These are phyloP conservation scores for Oasisia sp. DNA, from an alignment of 2,888 invertebrate genomes.

Conservation along the genomic window DNA sequence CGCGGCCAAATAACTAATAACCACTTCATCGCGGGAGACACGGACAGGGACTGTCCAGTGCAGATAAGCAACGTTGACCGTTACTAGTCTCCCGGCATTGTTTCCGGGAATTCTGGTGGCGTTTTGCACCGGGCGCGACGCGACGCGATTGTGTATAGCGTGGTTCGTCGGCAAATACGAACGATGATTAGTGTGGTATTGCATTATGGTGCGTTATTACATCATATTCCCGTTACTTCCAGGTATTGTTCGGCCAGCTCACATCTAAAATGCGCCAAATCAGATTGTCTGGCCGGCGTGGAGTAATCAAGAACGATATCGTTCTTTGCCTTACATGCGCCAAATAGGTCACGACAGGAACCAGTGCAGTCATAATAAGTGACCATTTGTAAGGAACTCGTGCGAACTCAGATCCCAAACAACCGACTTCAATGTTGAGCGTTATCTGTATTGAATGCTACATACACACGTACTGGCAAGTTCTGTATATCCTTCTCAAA, in stretches of 20 bases:
- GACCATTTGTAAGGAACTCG: too few relatives aligned
- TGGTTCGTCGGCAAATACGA: background rate
- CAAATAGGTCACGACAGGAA: too few relatives aligned
- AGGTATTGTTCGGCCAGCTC: background rate
- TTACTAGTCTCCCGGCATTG: background rate
- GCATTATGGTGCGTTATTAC: background rate
- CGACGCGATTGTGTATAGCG: background rate
- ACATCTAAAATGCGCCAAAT: background rate
- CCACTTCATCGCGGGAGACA: background rate
- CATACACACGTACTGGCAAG: too few relatives aligned
- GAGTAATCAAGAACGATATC: background rate
- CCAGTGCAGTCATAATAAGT: too few relatives aligned
- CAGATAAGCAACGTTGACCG: background rate
- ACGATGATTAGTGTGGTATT: background rate
- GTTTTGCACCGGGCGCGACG: background rate
- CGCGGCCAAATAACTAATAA: background rate
- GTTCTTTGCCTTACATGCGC: background rate
- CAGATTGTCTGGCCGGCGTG: background rate
- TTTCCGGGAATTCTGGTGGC: background rate
- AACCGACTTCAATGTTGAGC: too few relatives aligned
- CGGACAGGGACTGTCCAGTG: background rate
- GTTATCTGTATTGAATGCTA: too few relatives aligned
- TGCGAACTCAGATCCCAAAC: too few relatives aligned
- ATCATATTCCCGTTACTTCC: background rate
- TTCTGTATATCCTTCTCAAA: too few relatives aligned